These are phyloP conservation scores for Heliconius himera DNA, from an alignment of 1,140 invertebrate species.

Conservation along the genomic window DNA sequence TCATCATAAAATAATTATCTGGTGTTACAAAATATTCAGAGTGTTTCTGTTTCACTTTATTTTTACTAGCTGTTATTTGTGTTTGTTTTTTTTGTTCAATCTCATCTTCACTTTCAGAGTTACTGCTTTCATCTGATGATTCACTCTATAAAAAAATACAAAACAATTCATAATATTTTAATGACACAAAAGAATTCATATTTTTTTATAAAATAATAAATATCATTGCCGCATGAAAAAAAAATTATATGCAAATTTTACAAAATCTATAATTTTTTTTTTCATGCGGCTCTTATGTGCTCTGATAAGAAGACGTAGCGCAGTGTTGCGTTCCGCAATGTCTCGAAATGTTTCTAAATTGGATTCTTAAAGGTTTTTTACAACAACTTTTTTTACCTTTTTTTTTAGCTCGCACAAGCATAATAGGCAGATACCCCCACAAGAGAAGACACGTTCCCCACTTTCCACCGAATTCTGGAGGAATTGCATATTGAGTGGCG, in stretches of 20 bases:
- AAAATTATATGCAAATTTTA: no score
- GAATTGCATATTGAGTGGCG: no score
- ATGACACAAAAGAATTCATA: no score
- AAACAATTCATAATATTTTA: no score
- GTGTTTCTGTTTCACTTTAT: constrained; percentile 56
- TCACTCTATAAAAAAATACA: constrained; percentile 42
- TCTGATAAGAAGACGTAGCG: neutral
- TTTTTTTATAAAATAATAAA: no score
- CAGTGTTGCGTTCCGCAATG: neutral
- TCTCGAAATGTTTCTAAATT: neutral
- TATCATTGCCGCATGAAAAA: no score
- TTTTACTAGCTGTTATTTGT: constrained; percentile 43
- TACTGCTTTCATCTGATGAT: constrained; percentile 41
- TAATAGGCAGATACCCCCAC: no score
- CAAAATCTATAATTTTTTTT: neutral
- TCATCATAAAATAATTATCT: constrained; percentile 85
- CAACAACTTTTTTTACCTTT: no score
- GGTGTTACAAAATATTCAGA: constrained; percentile 83
- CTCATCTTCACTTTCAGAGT: constrained; percentile 48
- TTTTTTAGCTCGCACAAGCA: no score
- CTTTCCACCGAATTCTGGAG: no score
- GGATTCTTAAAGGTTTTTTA: no score
- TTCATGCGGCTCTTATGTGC: neutral
- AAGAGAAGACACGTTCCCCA: no score
- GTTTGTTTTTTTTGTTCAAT: constrained; percentile 45